A percentile compares a stretch with the other conserved stretches of the same genome.
Conservation (phyloP, 1,140 invertebrate genomes). For the Augochlora pura region DNA sequence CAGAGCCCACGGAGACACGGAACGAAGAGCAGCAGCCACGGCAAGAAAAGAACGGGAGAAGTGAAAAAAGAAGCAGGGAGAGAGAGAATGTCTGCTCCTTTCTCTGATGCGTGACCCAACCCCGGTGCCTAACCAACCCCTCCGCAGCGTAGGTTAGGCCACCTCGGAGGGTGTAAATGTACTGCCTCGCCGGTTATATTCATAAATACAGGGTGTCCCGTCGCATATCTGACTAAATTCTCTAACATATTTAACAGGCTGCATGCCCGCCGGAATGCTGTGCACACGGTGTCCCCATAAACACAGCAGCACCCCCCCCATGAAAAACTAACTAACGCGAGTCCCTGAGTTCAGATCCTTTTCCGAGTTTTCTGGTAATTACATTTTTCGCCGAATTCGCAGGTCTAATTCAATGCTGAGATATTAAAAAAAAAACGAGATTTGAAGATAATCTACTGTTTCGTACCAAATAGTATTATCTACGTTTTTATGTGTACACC, state of each 20-base stretch:
- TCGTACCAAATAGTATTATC: no score
- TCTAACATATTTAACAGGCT: background rate
- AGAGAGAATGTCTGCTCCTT: conserved; percentile 26
- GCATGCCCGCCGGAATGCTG: background rate
- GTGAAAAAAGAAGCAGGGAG: background rate
- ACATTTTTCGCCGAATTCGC: no score
- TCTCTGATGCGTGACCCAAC: conserved; percentile 18
- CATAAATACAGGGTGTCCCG: conserved; percentile 35
- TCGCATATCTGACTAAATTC: background rate
- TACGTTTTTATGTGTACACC: no score
- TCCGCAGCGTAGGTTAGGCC: conserved; percentile 21
- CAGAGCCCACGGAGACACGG: background rate
- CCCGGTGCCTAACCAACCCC: conserved; percentile 36
- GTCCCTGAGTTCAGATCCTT: no score
- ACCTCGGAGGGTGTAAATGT: conserved; percentile 51
- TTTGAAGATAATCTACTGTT: no score
- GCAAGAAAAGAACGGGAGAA: background rate
- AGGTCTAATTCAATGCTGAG: no score
- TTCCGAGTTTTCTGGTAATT: no score
- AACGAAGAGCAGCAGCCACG: background rate
- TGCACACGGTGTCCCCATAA: background rate
- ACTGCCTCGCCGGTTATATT: conserved; percentile 46
- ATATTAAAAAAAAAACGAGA: no score
- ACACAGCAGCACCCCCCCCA: no score
- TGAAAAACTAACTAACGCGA: no score